Percentiles rank a stretch among this genome's conserved stretches.
phyloP scores from a whole-genome alignment of 2,797 vertebrate species.

The Sciaenops ocellatus region DNA sequence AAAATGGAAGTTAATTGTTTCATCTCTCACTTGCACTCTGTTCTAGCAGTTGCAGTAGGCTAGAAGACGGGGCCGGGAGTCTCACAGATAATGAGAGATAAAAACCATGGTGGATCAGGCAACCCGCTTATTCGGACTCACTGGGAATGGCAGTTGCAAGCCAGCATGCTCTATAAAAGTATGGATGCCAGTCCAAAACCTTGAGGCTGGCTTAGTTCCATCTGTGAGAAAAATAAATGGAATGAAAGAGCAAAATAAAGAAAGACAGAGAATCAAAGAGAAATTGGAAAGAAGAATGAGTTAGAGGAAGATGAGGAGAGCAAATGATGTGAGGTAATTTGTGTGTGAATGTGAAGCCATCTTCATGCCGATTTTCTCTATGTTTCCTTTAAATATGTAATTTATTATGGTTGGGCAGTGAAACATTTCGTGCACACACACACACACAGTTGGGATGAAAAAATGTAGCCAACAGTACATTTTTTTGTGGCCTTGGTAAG shows the following conservation, averaged over 20 bases:
- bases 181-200: conserved; percentile 59
- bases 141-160: conserved; percentile 59
- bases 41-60: conserved; percentile 59
- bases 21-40: conserved; percentile 65
- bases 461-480: neutral
- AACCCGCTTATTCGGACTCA: conserved; percentile 64
- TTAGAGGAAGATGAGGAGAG: conserved; percentile 1
- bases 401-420: neutral
- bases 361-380: neutral
- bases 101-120: conserved; percentile 72
- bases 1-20: conserved; percentile 80
- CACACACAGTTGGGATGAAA: too few relatives aligned
- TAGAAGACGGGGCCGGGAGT: conserved; percentile 33
- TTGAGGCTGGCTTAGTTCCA: conserved; percentile 56
- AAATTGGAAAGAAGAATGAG: neutral
- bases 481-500: conserved; percentile 10
- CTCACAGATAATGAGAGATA: conserved; percentile 75
- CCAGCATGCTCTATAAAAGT: conserved; percentile 55
- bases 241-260: conserved; percentile 26
- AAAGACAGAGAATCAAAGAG: conserved; percentile 8
- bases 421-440: neutral
- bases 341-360: conserved; percentile 8
- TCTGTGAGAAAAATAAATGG: conserved; percentile 41
- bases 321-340: neutral
- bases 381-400: conserved; percentile 13